Base-by-base conservation (phyloP, 2,888 invertebrate species). In the Hypomecis atomaria region DNA sequence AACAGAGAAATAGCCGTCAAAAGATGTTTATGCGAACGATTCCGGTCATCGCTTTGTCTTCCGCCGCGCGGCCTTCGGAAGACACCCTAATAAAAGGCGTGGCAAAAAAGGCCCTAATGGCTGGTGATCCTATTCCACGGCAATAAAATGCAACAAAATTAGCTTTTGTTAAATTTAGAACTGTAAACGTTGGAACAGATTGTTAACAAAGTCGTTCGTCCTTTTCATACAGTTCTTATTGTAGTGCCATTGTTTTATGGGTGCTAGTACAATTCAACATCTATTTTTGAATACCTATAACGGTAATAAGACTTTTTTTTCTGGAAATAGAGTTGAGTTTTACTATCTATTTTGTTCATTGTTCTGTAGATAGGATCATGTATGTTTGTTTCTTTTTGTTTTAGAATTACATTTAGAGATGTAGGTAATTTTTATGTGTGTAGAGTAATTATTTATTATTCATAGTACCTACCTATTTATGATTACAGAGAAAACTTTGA, bases 91-190 rank as follows among this genome's bases (percentile, higher is more conserved):
- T 92, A 92, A 90, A 92, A 90, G 89, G 87, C 87, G 89, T 90
- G 87, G 88, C 89, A 91, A 91, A 92, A 92, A 92, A 82, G 80
- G 76, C 81, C 85, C 85, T 91, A 92, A 92, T 91, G 83, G 87
- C 79, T 78, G 83, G 85, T 88, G 89, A 90, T 90, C 90, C 90
- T 88, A 91, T 92, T 92, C 86, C 85, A 83, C 87, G 83, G 90
- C 83, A 87, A 88, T 91, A 91, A 92, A 92, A 87, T 89, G 91
- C 90, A 91, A 92, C 92, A 92, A 91, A 92, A 91, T 92, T 90
- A 90, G 88, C 87, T 84, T 86, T 91, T 91, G 90, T 90, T 85
- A 85, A 86, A 85, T 75, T 77, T 77, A 76, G 81, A 87, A 87
- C 83, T 81, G 86, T 87, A 84, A 88, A 88, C 73, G 84, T 85